A percentile compares a stretch with the other conserved stretches of the same genome.
These are phyloP conservation scores for Xestia rhomboidea DNA, from an alignment of 2,888 invertebrate species.

Conservation along the genomic window DNA sequence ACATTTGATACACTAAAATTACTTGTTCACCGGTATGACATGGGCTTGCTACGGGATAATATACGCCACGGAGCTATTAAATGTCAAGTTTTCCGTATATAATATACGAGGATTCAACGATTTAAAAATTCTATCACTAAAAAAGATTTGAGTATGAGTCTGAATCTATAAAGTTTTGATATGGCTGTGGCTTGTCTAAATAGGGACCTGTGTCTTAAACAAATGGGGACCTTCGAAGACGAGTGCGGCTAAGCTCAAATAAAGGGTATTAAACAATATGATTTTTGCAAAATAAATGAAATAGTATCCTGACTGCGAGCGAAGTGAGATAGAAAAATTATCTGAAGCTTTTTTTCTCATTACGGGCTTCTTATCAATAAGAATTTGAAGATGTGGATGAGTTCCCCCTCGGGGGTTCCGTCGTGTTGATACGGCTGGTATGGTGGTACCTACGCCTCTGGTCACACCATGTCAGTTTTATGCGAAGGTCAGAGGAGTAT, in stretches of 20 bases:
- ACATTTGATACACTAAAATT: conserved; percentile 56
- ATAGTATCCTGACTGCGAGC: not conserved
- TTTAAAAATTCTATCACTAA: not conserved
- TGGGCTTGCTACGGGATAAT: conserved; percentile 5
- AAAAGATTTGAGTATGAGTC: not conserved
- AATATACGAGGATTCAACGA: not conserved
- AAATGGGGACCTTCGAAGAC: not conserved
- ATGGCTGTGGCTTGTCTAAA: not conserved
- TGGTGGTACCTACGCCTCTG: not conserved
- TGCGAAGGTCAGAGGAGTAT: not conserved
- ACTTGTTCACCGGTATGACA: conserved; percentile 19
- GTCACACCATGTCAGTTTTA: not conserved
- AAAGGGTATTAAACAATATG: not conserved
- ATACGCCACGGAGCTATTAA: not conserved
- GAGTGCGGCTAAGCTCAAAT: not conserved
- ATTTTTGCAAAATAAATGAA: not conserved
- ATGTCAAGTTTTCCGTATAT: conserved; percentile 8
- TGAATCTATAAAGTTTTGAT: not conserved
- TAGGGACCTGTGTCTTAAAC: not conserved
- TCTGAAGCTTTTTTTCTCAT: not conserved
- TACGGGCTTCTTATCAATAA: not conserved
- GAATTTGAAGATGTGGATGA: not conserved
- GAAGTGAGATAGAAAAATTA: not conserved
- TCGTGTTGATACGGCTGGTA: not conserved
- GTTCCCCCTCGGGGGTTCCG: not conserved